Base-by-base conservation (phyloP, 2,888 invertebrate genomes). In the Scrobipalpa costella region DNA sequence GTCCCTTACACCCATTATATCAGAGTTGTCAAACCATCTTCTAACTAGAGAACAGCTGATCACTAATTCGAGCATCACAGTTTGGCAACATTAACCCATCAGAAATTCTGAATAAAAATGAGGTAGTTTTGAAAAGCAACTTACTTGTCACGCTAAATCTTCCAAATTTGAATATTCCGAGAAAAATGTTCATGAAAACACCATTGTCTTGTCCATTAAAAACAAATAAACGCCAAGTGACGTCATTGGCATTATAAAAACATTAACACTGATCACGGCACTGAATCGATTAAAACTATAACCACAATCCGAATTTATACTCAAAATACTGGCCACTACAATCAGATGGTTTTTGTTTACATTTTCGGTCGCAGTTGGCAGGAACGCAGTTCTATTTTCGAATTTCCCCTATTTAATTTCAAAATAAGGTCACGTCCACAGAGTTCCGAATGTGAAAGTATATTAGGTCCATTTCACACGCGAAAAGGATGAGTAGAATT, bases 381-480 rank as follows among this genome's bases (percentile, higher is more conserved):
- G 57, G 40, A 34, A n/a, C 36, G 19, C 62, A 62, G 63, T 71
- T 77, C 81, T 80, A 81, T 81, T 65, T 69, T 63, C 67, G 66
- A 66, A 68, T 65, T 63, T 67, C 68, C n/a, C 7, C 60, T 61
- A 61, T 65, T 66, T 34, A n/a, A 13, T 55, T 63, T 50, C 57
- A 49, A 55, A 57, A 15, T 9, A 57, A 38, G 8, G 38, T 13
- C 19, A 57, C 44, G 13, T 75, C 72, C 9, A 78, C 64, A 59
- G 62, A 64, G 68, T 83, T 76, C 57, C 81, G 58, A 60, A 84
- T 78, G 67, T 90, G 90, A 64, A 90, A 92, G 68, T 87, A 92
- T 64, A 92, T 80, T 15, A 92, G 68, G 78, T 92, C 91, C 83
- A 92, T 80, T 82, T 92, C 92, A 75, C 91, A 92, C 60, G 92